Percentiles rank a stretch among this genome's conserved stretches.
Conservation (phyloP, 2,113 vertebrate species). For the Anhinga rufa region DNA sequence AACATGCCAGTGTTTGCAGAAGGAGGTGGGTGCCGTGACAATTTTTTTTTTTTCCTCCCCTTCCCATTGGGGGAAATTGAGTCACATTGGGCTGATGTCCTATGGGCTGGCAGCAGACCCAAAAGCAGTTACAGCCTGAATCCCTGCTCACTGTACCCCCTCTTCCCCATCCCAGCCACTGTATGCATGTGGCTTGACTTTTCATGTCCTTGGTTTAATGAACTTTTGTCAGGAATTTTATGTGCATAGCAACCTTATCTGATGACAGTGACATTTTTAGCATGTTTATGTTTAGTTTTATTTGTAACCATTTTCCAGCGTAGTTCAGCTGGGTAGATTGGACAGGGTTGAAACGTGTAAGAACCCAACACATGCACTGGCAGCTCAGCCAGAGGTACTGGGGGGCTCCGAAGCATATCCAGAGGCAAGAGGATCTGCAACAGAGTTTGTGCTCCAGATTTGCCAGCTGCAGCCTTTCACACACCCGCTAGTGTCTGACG, state of each 20-base stretch:
- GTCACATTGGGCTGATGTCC: background rate
- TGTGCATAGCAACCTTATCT: slow-evolving; percentile 50
- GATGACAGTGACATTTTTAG: slow-evolving; percentile 21
- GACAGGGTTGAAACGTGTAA: background rate
- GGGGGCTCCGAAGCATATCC: background rate
- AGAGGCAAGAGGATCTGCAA: background rate
- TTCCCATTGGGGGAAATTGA: background rate
- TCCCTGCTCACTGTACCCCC: background rate
- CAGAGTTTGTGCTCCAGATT: background rate
- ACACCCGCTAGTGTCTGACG: background rate
- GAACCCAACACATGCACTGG: background rate
- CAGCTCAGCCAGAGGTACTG: background rate
- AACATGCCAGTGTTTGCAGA: background rate
- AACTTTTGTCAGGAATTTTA: slow-evolving; percentile 15
- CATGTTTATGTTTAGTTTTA: background rate
- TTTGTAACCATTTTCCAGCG: background rate
- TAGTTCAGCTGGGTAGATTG: background rate
- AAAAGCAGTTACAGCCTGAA: background rate
- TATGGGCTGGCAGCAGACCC: background rate
- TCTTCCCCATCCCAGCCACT: background rate
- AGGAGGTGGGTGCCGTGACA: background rate
- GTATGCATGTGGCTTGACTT: background rate
- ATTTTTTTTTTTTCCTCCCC: too few species aligned
- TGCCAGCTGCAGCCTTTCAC: slow-evolving; percentile 48
- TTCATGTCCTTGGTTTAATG: slow-evolving; percentile 4